A percentile compares a stretch with the other conserved stretches of the same genome.
These are phyloP conservation scores for Sander lucioperca DNA, from an alignment of 2,113 vertebrate genomes.

Conservation along the genomic window DNA sequence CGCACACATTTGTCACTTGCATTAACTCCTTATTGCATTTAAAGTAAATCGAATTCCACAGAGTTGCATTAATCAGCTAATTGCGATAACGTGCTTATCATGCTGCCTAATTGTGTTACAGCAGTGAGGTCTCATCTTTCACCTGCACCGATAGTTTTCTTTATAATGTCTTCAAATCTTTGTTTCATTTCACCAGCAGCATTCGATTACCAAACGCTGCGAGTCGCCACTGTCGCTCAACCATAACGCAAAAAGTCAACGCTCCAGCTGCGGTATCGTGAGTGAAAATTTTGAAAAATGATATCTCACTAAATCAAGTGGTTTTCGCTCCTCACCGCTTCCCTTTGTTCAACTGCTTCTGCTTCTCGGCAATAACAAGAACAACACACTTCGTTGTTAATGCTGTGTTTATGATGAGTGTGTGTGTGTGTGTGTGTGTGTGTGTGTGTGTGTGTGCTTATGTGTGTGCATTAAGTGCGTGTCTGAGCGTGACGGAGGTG, in stretches of 20 bases:
- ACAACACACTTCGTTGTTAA: slow-evolving; percentile 17
- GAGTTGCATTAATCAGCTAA: slow-evolving; percentile 48
- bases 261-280: not conserved
- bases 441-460: slow-evolving; percentile 39
- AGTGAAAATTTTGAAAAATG: not conserved
- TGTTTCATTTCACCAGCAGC: not conserved
- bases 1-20: slow-evolving; percentile 39
- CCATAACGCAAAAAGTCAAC: not conserved
- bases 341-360: slow-evolving; percentile 26
- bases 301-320: not conserved
- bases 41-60: slow-evolving; percentile 45
- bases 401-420: slow-evolving; percentile 28
- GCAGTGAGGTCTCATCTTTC: slow-evolving; percentile 30
- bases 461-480: slow-evolving; percentile 22
- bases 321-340: not conserved
- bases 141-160: not conserved
- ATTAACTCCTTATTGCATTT: slow-evolving; percentile 47
- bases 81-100: slow-evolving; percentile 49
- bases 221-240: not conserved
- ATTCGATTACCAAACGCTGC: not conserved
- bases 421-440: slow-evolving; percentile 47
- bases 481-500: slow-evolving; percentile 61
- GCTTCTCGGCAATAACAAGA: not conserved
- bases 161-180: not conserved
- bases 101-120: slow-evolving; percentile 33